phyloP scores from a whole-genome alignment of 2,113 vertebrate genomes.

The Sander vitreus region DNA sequence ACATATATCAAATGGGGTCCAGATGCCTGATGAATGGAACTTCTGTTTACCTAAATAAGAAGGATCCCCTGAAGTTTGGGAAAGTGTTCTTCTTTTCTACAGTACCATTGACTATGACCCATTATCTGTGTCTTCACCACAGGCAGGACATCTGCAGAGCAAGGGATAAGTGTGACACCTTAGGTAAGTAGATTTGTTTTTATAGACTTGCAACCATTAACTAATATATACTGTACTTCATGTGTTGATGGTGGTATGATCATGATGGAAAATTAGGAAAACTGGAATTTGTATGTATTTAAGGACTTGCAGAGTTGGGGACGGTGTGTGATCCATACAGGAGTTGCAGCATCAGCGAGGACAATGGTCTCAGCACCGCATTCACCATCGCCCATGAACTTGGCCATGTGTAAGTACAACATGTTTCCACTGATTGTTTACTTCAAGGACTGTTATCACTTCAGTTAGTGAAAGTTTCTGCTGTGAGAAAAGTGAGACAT shows the following conservation, averaged over 20 bases:
- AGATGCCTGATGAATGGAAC: conserved; percentile 16
- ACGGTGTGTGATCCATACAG: conserved; percentile 97
- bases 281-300: conserved; percentile 27
- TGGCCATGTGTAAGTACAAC: conserved; percentile 94
- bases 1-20: conserved; percentile 1
- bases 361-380: conserved; percentile 96
- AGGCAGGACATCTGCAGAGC: conserved; percentile 99
- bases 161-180: conserved; percentile 97
- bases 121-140: conserved; percentile 76
- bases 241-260: background rate
- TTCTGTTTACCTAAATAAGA: background rate
- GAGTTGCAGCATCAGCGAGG: conserved; percentile 98
- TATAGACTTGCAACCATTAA: background rate
- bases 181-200: conserved; percentile 86
- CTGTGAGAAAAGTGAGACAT: conserved; percentile 4
- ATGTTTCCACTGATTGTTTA: conserved; percentile 10
- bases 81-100: background rate
- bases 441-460: background rate
- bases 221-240: background rate
- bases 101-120: conserved; percentile 10
- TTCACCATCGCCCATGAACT: conserved; percentile 99
- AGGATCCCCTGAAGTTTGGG: background rate
- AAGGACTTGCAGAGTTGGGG: conserved; percentile 96
- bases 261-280: background rate
- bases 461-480: background rate